Evolutionary conservation across 1,140 invertebrate species (phyloP), one percentile per base, ranked within the genome.

Genomic region (Drosophila mojavensis): DNA sequence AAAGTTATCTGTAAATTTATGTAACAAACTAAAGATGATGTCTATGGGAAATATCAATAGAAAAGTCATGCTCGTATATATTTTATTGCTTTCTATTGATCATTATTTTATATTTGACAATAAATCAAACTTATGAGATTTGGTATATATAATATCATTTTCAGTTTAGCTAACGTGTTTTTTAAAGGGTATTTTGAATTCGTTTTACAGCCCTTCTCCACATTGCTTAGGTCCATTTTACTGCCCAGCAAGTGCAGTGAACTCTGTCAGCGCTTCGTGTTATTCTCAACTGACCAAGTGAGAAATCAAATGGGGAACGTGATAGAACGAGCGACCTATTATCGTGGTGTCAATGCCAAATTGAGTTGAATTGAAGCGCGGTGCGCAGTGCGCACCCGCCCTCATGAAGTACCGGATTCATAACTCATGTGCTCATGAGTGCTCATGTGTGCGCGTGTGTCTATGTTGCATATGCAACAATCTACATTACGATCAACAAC

Each of bases 331-430:
- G 59, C 43, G 61, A 47, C 41, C 62, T 60, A 76, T 78, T 58
- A 60, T 78, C 74, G 54, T 78, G 67, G 78, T 86, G 82, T 86
- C 76, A 88, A 66, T 80, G 59, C 39, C 73, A 75, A 86, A 88
- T 88, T 82, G 69, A 61, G 76, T 56, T 70, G 71, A 88, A 88
- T 88, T 88, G 65, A 88, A 77, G 76, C 76, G 76, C 72, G 75
- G 53, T 26, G 30, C 70, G 60, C 20, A 24, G 20, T 24, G 20
- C 20, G 20, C 20, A 24, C 61, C 65, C 65, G 65, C 84, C 84
- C 84, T 75, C 68, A 89, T 86, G 62, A 55, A 17, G 59, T 75
- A 79, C 50, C 63, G 69, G 55, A 70, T 83, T 63, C 72, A 74
- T 70, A 75, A 64, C 48, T 76, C 47, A 71, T 78, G 48, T 43